phyloP scores from a whole-genome alignment of 1,140 invertebrate species.

The Belonocnema kinseyi region DNA sequence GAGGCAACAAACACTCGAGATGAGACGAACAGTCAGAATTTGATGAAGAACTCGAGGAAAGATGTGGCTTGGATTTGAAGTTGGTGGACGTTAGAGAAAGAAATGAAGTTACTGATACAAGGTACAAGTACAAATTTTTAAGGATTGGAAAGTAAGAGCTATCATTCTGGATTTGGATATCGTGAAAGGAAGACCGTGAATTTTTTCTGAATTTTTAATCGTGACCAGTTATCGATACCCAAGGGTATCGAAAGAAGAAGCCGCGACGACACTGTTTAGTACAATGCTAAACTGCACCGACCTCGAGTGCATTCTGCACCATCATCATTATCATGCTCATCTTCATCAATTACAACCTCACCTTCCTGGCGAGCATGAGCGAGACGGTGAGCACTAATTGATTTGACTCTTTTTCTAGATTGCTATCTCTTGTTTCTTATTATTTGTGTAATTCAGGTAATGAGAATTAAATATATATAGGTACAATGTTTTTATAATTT shows the following conservation, averaged over 20 bases:
- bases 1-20: neutral
- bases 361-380: conserved; percentile 77
- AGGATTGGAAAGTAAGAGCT: neutral
- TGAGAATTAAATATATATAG: neutral
- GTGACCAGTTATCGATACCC: neutral
- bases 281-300: conserved; percentile 85
- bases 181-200: neutral
- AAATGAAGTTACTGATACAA: neutral
- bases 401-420: conserved; percentile 3
- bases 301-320: conserved; percentile 85
- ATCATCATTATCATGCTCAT: conserved; percentile 84
- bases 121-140: neutral
- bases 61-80: neutral
- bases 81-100: neutral
- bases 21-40: neutral
- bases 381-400: conserved; percentile 68
- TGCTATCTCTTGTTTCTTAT: neutral
- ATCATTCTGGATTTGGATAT: neutral
- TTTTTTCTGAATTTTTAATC: too few species aligned
- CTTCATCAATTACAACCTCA: conserved; percentile 82
- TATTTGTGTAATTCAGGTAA: neutral
- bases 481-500: neutral
- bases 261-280: neutral
- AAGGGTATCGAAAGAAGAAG: neutral
- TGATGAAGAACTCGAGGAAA: neutral